Evolutionary conservation across 2,113 vertebrate genomes (phyloP).

Genomic region (Calcarius ornatus): DNA sequence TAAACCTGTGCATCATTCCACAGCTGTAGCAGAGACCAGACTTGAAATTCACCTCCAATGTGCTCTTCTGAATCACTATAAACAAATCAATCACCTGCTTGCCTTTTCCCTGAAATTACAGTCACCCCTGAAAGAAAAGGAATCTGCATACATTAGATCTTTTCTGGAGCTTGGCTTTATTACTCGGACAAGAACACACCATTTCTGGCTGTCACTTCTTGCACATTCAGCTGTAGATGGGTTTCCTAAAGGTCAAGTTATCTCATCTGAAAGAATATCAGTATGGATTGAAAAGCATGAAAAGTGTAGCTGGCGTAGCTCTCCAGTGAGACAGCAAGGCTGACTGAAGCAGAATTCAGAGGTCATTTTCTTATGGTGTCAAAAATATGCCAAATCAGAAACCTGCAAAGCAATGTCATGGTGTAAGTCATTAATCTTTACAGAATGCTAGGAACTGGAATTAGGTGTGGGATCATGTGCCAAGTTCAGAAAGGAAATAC

Average conservation of each 20-base stretch:
- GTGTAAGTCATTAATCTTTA: background rate
- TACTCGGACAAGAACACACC: background rate
- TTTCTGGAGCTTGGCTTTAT: background rate
- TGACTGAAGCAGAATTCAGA: conserved; percentile 25
- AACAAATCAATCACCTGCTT: conserved; percentile 13
- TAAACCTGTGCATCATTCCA: background rate
- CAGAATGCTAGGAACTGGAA: background rate
- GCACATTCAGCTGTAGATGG: background rate
- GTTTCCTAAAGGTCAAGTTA: conserved; percentile 34
- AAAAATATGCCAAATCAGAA: background rate
- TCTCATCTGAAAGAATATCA: background rate
- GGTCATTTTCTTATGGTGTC: conserved; percentile 1
- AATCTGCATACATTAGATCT: background rate
- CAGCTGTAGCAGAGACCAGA: background rate
- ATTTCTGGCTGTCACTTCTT: conserved; percentile 8
- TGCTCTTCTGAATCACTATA: background rate
- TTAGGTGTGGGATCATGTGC: background rate
- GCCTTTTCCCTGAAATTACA: conserved; percentile 22
- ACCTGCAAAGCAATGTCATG: background rate
- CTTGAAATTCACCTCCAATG: background rate
- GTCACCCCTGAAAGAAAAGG: background rate
- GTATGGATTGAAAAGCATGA: background rate
- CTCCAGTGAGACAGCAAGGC: background rate
- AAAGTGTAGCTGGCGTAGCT: background rate
- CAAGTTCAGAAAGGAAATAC: background rate